Conservation (phyloP, 2,888 invertebrate genomes). For the Sympetrum striolatum region DNA sequence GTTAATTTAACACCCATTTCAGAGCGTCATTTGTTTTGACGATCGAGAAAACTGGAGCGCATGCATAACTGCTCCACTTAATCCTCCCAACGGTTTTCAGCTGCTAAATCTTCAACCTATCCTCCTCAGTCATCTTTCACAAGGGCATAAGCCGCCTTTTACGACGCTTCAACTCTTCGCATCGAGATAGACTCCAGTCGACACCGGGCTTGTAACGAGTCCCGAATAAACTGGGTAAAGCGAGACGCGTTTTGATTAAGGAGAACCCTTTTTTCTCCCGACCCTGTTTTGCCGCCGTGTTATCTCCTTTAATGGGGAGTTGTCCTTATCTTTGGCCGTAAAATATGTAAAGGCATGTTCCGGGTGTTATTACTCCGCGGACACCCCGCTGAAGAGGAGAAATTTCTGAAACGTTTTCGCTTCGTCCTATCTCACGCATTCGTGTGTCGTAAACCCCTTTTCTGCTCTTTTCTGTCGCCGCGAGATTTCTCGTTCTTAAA, state of each 20-base stretch:
- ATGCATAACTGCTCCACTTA: not conserved
- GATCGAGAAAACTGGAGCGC: not conserved
- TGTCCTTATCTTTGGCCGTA: not conserved
- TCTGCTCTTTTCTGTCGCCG: not conserved
- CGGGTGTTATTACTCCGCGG: not conserved
- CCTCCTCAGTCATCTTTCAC: not conserved
- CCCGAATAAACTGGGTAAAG: not conserved
- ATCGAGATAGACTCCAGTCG: not conserved
- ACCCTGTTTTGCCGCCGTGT: not conserved
- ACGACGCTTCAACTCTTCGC: not conserved
- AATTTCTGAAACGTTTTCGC: not conserved
- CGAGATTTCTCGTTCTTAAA: not conserved
- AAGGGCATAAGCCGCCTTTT: not conserved
- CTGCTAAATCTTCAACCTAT: not conserved
- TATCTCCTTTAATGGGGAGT: not conserved
- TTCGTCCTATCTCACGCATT: not conserved
- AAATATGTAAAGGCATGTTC: not conserved
- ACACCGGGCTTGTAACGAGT: not conserved
- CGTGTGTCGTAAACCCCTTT: not conserved
- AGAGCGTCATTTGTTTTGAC: not conserved
- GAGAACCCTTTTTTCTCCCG: not conserved
- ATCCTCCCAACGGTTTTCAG: not conserved
- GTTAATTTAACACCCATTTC: not conserved
- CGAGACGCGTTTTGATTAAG: not conserved
- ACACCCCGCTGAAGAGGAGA: not conserved